Conservation (phyloP, 2,888 invertebrate species). For the Nomada fucata region DNA sequence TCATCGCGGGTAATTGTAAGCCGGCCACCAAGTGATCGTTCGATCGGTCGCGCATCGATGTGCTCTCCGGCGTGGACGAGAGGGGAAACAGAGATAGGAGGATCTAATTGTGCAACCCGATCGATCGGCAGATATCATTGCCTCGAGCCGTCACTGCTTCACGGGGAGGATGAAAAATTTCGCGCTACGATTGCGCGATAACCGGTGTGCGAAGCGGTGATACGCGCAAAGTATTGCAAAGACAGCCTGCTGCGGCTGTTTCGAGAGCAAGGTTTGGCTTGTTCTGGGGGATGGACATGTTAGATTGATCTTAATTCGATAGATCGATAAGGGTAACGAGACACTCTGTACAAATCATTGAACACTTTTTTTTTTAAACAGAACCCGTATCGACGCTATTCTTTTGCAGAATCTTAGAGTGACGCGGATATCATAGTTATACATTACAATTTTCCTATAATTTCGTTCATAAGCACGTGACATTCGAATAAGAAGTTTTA, state of each 20-base stretch:
- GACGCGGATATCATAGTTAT: no score
- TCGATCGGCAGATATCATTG: slow-evolving; percentile 8
- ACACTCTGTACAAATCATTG: no score
- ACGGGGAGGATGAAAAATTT: slow-evolving; percentile 24
- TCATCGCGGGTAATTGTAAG: slow-evolving; percentile 60
- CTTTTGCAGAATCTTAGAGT: no score
- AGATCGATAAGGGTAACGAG: no score
- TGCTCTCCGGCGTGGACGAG: slow-evolving; percentile 31
- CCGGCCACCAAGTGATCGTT: slow-evolving; percentile 36
- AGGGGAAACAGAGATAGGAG: background rate
- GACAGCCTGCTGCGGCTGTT: background rate
- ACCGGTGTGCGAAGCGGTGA: slow-evolving; percentile 11
- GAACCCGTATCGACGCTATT: no score
- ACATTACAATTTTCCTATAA: background rate
- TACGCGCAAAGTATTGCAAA: slow-evolving; percentile 4
- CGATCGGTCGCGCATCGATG: slow-evolving; percentile 49
- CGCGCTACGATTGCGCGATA: slow-evolving; percentile 9
- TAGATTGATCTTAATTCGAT: no score
- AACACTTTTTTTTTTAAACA: no score
- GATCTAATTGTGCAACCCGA: slow-evolving; percentile 57
- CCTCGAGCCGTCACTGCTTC: slow-evolving; percentile 3
- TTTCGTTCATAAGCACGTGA: background rate
- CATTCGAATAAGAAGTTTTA: background rate
- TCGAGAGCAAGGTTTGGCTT: background rate
- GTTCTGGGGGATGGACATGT: background rate